phyloP scores from a whole-genome alignment of 2,888 invertebrate species.

The Heteromyza rotundicornis region DNA sequence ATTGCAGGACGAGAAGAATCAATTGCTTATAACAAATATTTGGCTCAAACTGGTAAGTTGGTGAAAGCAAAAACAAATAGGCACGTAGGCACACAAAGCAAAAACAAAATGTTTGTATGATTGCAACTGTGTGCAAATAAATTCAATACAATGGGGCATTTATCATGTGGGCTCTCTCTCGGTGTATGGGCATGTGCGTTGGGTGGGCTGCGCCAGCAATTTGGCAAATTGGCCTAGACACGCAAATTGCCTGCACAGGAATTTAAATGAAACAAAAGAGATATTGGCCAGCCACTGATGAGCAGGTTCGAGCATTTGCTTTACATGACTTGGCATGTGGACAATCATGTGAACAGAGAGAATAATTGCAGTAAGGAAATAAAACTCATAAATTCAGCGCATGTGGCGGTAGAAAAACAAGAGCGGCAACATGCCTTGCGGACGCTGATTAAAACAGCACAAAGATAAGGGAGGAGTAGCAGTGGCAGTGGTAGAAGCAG shows the following conservation, averaged over 20 bases:
- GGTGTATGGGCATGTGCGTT: not conserved
- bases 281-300: not conserved
- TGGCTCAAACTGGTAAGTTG: conserved; percentile 93
- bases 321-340: not conserved
- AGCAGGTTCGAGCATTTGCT: not conserved
- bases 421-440: not conserved
- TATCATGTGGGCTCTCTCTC: conserved; percentile 5
- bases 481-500: no score
- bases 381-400: conserved; percentile 10
- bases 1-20: conserved; percentile 95
- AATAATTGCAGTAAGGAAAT: conserved; percentile 11
- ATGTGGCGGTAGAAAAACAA: conserved; percentile 10
- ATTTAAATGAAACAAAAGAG: not conserved
- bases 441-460: no score
- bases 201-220: not conserved
- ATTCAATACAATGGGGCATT: conserved; percentile 11
- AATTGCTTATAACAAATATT: conserved; percentile 93
- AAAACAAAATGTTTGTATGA: not conserved
- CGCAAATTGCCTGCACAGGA: not conserved
- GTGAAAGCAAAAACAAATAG: not conserved
- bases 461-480: no score
- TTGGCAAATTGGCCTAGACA: not conserved
- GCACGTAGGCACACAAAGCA: not conserved
- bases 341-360: not conserved
- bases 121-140: conserved; percentile 10